Conservation (phyloP, 2,113 vertebrate species). For the Ceratotherium simum region DNA sequence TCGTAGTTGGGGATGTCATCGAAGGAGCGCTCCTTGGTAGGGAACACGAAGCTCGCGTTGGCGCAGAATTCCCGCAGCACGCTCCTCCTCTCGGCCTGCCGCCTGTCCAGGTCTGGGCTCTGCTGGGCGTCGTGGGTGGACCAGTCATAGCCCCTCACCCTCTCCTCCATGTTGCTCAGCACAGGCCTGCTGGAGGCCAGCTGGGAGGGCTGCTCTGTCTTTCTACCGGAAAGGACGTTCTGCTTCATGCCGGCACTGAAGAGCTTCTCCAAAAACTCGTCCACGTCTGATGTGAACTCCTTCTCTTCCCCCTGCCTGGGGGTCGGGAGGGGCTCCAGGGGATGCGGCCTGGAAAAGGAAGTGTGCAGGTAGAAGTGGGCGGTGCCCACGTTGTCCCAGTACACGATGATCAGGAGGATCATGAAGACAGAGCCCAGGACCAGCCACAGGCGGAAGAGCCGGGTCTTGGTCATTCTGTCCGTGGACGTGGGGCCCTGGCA, state of each 20-base stretch:
- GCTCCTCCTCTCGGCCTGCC: constrained; percentile 90
- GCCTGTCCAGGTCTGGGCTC: constrained; percentile 87
- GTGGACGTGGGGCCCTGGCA: neutral
- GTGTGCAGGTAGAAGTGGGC: constrained; percentile 93
- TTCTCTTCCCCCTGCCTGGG: constrained; percentile 42
- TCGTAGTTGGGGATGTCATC: constrained; percentile 98
- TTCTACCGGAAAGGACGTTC: constrained; percentile 20
- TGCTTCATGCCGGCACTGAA: constrained; percentile 72
- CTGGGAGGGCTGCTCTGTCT: constrained; percentile 74
- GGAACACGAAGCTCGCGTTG: constrained; percentile 92
- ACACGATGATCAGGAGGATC: constrained; percentile 97
- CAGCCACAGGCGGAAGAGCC: constrained; percentile 94
- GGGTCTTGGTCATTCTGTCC: constrained; percentile 94
- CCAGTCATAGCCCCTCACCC: constrained; percentile 94
- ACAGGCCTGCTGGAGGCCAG: constrained; percentile 88
- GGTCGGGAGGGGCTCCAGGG: constrained; percentile 79
- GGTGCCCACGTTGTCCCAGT: constrained; percentile 96
- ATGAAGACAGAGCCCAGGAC: constrained; percentile 94
- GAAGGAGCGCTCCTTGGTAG: constrained; percentile 95
- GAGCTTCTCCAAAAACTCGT: constrained; percentile 94
- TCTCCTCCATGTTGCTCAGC: constrained; percentile 88
- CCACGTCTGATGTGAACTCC: constrained; percentile 89
- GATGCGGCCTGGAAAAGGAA: constrained; percentile 90
- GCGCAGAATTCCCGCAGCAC: constrained; percentile 90
- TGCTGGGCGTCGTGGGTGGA: constrained; percentile 86